Conservation (phyloP, 2,113 vertebrate genomes). For the Cephalopterus ornatus region DNA sequence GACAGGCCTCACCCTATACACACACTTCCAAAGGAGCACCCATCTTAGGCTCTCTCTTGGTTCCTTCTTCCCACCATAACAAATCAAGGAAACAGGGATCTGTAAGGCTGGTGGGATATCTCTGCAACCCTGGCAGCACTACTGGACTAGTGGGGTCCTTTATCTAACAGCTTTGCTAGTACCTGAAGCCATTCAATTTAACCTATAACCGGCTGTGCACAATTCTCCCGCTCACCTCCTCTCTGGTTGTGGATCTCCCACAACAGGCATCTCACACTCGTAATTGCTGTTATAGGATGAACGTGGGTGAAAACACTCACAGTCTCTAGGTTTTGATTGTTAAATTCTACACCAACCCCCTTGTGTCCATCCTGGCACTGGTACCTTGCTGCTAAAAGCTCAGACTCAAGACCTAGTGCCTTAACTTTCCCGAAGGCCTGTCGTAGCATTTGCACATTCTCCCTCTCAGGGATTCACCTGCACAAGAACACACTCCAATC, state of each 20-base stretch:
- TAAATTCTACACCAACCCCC: neutral
- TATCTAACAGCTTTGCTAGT: neutral
- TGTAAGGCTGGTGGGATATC: neutral
- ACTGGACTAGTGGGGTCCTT: neutral
- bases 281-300: neutral
- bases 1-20: neutral
- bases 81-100: neutral
- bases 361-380: neutral
- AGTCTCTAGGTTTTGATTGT: neutral
- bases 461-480: neutral
- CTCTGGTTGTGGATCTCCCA: neutral
- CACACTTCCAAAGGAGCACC: neutral
- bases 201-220: neutral
- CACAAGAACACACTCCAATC: neutral
- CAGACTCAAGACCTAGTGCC: neutral
- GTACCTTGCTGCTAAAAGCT: neutral
- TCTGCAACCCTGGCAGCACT: neutral
- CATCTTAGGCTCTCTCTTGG: neutral
- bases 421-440: neutral
- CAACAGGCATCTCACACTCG: neutral
- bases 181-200: neutral
- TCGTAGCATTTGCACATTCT: neutral
- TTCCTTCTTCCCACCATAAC: neutral
- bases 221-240: neutral
- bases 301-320: accelerated